Conservation (phyloP, 2,888 invertebrate genomes). For the Xylocampa areola region DNA sequence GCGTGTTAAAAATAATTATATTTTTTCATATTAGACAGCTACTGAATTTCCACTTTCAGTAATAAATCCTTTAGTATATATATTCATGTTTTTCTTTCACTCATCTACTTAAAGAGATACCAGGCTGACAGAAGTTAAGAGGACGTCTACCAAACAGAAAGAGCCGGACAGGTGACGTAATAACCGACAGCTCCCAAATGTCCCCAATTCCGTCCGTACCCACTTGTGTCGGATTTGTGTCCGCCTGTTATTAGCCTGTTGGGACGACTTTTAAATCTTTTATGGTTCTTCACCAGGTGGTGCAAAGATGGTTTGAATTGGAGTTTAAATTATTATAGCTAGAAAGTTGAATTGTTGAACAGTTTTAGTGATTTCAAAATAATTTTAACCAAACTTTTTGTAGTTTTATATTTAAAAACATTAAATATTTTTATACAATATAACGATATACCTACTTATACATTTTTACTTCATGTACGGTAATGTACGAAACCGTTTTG, state of each 20-base stretch:
- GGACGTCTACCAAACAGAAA: background rate
- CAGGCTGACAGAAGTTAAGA: slow-evolving; percentile 3
- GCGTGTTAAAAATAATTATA: too few relatives aligned
- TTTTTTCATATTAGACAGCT: too few relatives aligned
- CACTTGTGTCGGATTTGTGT: slow-evolving; percentile 45
- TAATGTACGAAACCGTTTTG: too few relatives aligned
- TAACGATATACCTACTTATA: too few relatives aligned
- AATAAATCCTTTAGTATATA: too few relatives aligned
- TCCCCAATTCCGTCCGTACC: slow-evolving; percentile 12
- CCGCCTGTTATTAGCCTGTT: slow-evolving; percentile 48
- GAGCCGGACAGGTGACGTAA: slow-evolving; percentile 5
- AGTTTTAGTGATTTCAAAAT: too few relatives aligned
- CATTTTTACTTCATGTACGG: too few relatives aligned
- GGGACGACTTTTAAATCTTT: slow-evolving; percentile 55
- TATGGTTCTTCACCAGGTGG: slow-evolving; percentile 35
- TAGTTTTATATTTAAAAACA: too few relatives aligned
- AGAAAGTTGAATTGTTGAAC: background rate
- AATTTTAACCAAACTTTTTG: too few relatives aligned
- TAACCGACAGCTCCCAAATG: slow-evolving; percentile 5
- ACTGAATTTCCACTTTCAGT: too few relatives aligned
- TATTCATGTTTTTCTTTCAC: too few relatives aligned
- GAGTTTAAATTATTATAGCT: slow-evolving; percentile 17
- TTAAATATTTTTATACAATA: too few relatives aligned
- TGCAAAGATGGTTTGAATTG: slow-evolving; percentile 17
- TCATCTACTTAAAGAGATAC: background rate